phyloP scores from a whole-genome alignment of 1,140 invertebrate species.

The Brachionus rubens region DNA sequence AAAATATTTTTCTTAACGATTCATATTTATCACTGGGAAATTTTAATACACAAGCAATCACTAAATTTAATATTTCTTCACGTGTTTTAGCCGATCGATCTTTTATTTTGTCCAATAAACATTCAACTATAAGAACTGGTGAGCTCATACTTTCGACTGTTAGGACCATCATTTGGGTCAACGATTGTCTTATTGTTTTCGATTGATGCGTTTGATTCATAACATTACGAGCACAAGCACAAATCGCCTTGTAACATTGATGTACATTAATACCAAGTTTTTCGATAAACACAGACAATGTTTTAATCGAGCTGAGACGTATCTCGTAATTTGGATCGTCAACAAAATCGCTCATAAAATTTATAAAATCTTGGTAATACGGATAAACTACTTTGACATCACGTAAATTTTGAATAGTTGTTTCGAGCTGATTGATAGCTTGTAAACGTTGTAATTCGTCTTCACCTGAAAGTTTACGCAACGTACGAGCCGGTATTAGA shows the following conservation, averaged over 20 bases:
- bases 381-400: slow-evolving; percentile 62
- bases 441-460: slow-evolving; percentile 57
- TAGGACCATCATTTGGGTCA: slow-evolving; percentile 65
- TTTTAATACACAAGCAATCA: slow-evolving; percentile 72
- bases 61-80: slow-evolving; percentile 73
- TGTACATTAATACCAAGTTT: slow-evolving; percentile 54
- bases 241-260: slow-evolving; percentile 56
- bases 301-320: slow-evolving; percentile 64
- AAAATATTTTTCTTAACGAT: slow-evolving; percentile 64
- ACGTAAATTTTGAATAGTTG: slow-evolving; percentile 51
- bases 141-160: slow-evolving; percentile 67
- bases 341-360: slow-evolving; percentile 64
- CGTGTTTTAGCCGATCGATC: slow-evolving; percentile 69
- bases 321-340: slow-evolving; percentile 66
- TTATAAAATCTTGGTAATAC: slow-evolving; percentile 67
- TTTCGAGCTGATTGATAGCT: slow-evolving; percentile 57
- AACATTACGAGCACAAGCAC: slow-evolving; percentile 61
- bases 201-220: slow-evolving; percentile 65
- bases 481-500: slow-evolving; percentile 57
- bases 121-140: slow-evolving; percentile 66
- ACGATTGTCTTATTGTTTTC: slow-evolving; percentile 59
- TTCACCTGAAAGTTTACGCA: slow-evolving; percentile 56
- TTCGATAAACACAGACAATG: slow-evolving; percentile 61
- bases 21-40: slow-evolving; percentile 78
- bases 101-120: slow-evolving; percentile 65